Evolutionary conservation across 1,140 invertebrate genomes (phyloP), one percentile per base, ranked within the genome.

Genomic region (Batillaria attramentaria): DNA sequence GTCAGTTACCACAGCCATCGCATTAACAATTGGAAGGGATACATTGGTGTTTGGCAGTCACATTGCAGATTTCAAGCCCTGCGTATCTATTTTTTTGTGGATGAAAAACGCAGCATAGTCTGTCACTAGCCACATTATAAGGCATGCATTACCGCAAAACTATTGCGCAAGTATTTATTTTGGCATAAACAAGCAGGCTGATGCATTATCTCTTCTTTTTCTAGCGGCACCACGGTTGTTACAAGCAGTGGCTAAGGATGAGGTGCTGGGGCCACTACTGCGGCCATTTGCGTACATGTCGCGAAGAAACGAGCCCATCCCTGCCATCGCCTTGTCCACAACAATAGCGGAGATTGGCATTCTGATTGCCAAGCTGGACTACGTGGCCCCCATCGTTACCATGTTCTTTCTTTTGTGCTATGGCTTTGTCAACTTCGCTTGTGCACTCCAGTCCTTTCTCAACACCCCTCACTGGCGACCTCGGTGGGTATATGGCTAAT

Each of bases 361-460:
- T 86, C 93, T 99, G 4, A 93, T 98, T 28, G 93, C 92, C 66
- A 93, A 91, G 78, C 87, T 94, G 72, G 89, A 91, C 83, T 89
- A 91, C 69, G 87, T 93, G 28, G 92, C 92, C n/a, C 92, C 92
- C 20, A 87, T 93, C 39, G 91, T 93, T 68, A 92, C 91, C 60
- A 92, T 93, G 91, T 99, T 99, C 92, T 99, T 99, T 93, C 93
- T 99, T 28, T 99, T 99, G 97, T 99, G 98, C 91, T 99, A 99
- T 90, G 97, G 97, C 68, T 99, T 99, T 90, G 74, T 80, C 69
- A 82, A 82, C 78, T 92, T 99, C 62, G 98, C 98, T 4, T 99
- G 98, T 90, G 97, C 97, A 69, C 92, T 99, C 16, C 98, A 99
- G 92, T 98, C 97, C 0, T 91, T 99, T 2, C 92, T 93, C 6